phyloP scores from a whole-genome alignment of 2,113 vertebrate genomes.

The Penelope pileata region DNA sequence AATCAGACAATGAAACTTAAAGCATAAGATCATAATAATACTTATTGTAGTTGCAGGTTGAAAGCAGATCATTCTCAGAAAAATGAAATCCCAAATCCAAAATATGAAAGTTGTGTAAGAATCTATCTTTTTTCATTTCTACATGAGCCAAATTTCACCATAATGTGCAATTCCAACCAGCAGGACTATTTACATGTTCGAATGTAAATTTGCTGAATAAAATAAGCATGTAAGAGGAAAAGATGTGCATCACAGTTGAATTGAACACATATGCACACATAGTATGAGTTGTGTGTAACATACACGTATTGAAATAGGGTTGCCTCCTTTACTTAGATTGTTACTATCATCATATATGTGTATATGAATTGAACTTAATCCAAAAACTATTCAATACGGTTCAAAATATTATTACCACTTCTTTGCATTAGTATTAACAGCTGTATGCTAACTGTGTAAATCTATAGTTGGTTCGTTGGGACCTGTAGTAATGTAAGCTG shows the following conservation, averaged over 20 bases:
- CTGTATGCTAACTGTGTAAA: background rate
- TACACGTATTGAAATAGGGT: accelerated
- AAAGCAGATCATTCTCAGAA: background rate
- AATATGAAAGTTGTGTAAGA: background rate
- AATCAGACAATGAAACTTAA: background rate
- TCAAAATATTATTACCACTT: background rate
- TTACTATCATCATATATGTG: background rate
- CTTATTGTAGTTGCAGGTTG: background rate
- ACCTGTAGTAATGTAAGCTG: background rate
- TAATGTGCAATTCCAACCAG: background rate
- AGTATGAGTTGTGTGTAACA: background rate
- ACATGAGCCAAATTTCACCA: background rate
- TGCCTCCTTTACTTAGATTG: background rate
- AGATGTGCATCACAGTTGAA: background rate
- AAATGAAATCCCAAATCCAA: background rate
- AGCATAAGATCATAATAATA: background rate
- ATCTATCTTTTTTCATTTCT: background rate
- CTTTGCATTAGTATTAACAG: background rate
- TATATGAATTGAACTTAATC: background rate
- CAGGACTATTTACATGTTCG: background rate
- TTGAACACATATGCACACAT: background rate
- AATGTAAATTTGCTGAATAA: background rate
- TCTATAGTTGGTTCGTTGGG: background rate
- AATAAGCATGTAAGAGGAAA: background rate
- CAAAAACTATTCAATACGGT: background rate